Evolutionary conservation across 2,888 invertebrate genomes (phyloP).

Genomic region (Anthoptus insignis): DNA sequence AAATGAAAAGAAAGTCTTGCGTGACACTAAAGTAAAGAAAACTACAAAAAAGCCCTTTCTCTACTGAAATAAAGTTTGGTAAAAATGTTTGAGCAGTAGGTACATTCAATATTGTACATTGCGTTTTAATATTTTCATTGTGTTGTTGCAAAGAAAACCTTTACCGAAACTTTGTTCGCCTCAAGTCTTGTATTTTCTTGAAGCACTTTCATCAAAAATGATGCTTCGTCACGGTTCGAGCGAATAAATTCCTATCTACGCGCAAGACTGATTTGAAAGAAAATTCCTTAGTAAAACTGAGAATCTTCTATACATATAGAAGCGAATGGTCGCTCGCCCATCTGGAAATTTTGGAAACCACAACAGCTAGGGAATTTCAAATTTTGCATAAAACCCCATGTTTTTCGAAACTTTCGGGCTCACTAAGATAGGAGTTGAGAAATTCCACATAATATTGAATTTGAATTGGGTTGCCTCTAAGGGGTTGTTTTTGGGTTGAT

Average conservation of each 20-base stretch:
- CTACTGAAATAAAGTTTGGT: not conserved
- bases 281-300: too few species aligned
- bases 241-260: conserved; percentile 4
- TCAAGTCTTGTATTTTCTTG: conserved; percentile 16
- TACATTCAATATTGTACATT: not conserved
- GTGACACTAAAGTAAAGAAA: not conserved
- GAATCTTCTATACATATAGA: too few species aligned
- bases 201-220: conserved; percentile 21
- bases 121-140: not conserved
- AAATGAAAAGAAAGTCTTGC: not conserved
- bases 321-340: too few species aligned
- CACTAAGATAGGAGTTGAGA: too few species aligned
- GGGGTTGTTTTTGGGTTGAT: too few species aligned
- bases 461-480: too few species aligned
- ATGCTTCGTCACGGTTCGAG: conserved; percentile 14
- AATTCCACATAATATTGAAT: too few species aligned
- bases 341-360: too few species aligned
- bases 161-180: not conserved
- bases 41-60: not conserved
- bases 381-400: too few species aligned
- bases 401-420: too few species aligned
- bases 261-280: not conserved
- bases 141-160: not conserved
- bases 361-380: too few species aligned
- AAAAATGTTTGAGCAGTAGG: not conserved